Evolutionary conservation across 2,888 invertebrate species (phyloP).

Genomic region (Lacanobia oleracea): DNA sequence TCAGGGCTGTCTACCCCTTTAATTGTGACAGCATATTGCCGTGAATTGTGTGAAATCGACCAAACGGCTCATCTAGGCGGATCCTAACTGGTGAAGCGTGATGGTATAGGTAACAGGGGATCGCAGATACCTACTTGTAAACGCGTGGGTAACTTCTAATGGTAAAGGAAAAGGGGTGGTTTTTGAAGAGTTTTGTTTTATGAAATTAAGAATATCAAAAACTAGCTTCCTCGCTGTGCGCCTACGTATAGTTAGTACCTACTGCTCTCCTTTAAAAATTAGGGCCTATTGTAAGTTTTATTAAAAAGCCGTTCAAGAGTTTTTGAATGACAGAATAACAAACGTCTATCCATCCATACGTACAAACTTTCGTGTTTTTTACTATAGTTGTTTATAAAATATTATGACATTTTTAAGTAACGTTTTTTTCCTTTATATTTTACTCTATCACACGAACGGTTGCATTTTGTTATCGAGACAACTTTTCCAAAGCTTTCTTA

Average conservation of each 20-base stretch:
- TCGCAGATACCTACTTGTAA: conserved; percentile 40
- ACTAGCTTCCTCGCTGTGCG: too few relatives aligned
- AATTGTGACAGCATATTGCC: conserved; percentile 86
- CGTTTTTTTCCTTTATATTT: not conserved
- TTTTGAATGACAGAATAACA: too few relatives aligned
- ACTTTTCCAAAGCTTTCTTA: not conserved
- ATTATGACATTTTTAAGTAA: not conserved
- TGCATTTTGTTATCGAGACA: not conserved
- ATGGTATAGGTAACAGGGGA: conserved; percentile 32
- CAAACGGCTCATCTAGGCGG: conserved; percentile 77
- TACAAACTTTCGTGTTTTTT: too few relatives aligned
- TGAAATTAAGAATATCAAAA: not conserved
- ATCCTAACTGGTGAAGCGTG: conserved; percentile 45
- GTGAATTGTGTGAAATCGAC: conserved; percentile 87
- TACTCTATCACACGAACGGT: not conserved
- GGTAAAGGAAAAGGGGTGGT: not conserved
- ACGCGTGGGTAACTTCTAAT: conserved; percentile 14
- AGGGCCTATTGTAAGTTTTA: too few relatives aligned
- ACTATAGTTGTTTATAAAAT: too few relatives aligned
- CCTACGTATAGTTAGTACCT: too few relatives aligned
- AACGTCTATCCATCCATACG: too few relatives aligned
- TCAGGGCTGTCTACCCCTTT: conserved; percentile 73
- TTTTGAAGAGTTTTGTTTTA: not conserved
- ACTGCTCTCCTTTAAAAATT: too few relatives aligned
- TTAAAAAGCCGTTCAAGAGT: too few relatives aligned